phyloP scores from a whole-genome alignment of 2,888 invertebrate species.

The Crepidodera aurea region DNA sequence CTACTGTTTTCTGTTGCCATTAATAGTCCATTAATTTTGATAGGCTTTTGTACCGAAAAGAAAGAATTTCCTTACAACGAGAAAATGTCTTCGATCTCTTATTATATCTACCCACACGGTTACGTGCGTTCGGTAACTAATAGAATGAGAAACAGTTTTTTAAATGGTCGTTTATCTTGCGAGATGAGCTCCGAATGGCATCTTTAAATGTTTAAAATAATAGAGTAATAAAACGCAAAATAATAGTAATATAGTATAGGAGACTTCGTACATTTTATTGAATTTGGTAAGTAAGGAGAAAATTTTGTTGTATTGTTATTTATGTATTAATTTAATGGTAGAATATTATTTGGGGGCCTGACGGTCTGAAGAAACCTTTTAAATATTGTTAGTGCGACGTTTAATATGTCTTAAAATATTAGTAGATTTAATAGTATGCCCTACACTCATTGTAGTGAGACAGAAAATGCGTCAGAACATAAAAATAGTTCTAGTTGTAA shows the following conservation, averaged over 20 bases:
- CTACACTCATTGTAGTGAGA: no score
- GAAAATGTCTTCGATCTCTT: conserved; percentile 3
- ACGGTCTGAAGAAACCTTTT: no score
- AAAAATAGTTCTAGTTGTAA: no score
- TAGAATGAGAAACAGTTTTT: conserved; percentile 15
- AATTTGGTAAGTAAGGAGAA: no score
- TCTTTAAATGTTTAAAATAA: not conserved
- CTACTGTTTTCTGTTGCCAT: not conserved
- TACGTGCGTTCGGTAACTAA: not conserved
- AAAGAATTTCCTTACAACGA: conserved; percentile 4
- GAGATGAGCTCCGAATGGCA: conserved; percentile 1
- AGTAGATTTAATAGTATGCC: no score
- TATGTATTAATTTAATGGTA: no score
- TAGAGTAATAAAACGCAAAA: conserved; percentile 2
- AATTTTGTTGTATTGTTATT: no score
- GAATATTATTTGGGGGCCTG: no score
- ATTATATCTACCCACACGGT: conserved; percentile 1
- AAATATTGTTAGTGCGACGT: no score
- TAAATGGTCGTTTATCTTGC: conserved; percentile 15
- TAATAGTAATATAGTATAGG: not conserved
- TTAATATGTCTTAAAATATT: no score
- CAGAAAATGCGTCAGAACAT: no score
- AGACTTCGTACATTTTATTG: no score
- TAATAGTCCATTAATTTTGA: conserved; percentile 22
- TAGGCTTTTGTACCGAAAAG: conserved; percentile 23